These are phyloP conservation scores for Etheostoma perlongum DNA, from an alignment of 2,797 vertebrate genomes.

Conservation along the genomic window DNA sequence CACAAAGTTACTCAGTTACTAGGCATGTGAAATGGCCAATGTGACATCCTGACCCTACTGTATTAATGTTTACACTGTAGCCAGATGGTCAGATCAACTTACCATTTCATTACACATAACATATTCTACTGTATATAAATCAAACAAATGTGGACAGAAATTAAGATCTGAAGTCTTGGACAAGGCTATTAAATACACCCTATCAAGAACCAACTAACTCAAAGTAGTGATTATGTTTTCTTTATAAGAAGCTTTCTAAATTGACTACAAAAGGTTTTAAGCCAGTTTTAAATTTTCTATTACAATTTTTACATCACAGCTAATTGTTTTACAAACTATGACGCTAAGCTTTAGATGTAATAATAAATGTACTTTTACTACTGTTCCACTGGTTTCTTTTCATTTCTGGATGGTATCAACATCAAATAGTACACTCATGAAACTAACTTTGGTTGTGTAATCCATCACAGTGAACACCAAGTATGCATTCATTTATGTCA, in stretches of 20 bases:
- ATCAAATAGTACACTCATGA: not conserved
- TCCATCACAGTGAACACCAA: constrained; percentile 11
- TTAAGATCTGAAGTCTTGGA: constrained; percentile 3
- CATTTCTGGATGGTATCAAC: constrained; percentile 7
- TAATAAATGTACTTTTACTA: not conserved
- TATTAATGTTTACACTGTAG: not conserved
- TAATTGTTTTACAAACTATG: not conserved
- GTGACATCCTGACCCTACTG: not conserved
- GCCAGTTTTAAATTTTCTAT: constrained; percentile 6
- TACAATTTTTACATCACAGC: not conserved
- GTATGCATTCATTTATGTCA: constrained; percentile 12
- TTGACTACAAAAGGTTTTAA: not conserved
- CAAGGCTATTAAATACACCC: constrained; percentile 30
- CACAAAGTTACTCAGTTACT: not conserved
- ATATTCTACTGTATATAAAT: constrained; percentile 1
- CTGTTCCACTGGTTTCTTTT: constrained; percentile 8
- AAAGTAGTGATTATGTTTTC: constrained; percentile 33
- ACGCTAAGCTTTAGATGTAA: not conserved
- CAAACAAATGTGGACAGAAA: constrained; percentile 8
- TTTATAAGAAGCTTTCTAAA: constrained; percentile 22
- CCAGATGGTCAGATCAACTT: not conserved
- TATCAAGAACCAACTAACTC: constrained; percentile 16
- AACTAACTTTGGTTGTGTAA: constrained; percentile 8
- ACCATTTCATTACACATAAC: constrained; percentile 5
- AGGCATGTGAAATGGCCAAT: not conserved